These are phyloP conservation scores for Zeuzera pyrina DNA, from an alignment of 2,888 invertebrate species.

Conservation along the genomic window DNA sequence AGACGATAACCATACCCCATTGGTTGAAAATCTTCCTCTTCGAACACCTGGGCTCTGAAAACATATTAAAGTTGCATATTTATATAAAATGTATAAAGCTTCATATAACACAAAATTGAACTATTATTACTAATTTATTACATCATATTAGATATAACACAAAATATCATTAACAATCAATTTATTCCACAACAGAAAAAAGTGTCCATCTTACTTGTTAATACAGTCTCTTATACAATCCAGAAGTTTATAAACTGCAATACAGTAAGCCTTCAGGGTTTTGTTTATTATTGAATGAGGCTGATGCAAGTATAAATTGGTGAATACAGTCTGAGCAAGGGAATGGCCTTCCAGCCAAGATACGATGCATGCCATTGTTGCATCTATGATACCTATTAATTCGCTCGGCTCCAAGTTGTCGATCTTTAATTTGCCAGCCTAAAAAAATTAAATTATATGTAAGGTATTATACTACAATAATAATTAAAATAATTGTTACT, in stretches of 20 bases:
- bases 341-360: slow-evolving; percentile 99
- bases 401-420: slow-evolving; percentile 83
- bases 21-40: slow-evolving; percentile 97
- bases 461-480: not conserved
- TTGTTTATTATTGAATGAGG: slow-evolving; percentile 89
- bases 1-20: slow-evolving; percentile 92
- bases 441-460: slow-evolving; percentile 23
- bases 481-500: not conserved
- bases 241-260: slow-evolving; percentile 89
- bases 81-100: not conserved
- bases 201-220: slow-evolving; percentile 80
- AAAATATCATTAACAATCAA: not conserved
- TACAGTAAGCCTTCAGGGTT: slow-evolving; percentile 87
- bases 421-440: slow-evolving; percentile 85
- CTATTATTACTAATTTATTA: not conserved
- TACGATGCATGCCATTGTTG: slow-evolving; percentile 92
- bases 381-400: slow-evolving; percentile 94
- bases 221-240: slow-evolving; percentile 92
- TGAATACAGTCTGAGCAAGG: slow-evolving; percentile 96
- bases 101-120: not conserved
- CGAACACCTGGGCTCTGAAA: slow-evolving; percentile 85
- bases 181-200: slow-evolving; percentile 1
- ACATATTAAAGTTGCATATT: not conserved
- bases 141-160: not conserved
- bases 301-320: slow-evolving; percentile 94